A percentile compares a stretch with the other conserved stretches of the same genome.
These are phyloP conservation scores for Zaprionus africanus DNA, from an alignment of 1,140 invertebrate genomes.

Conservation along the genomic window DNA sequence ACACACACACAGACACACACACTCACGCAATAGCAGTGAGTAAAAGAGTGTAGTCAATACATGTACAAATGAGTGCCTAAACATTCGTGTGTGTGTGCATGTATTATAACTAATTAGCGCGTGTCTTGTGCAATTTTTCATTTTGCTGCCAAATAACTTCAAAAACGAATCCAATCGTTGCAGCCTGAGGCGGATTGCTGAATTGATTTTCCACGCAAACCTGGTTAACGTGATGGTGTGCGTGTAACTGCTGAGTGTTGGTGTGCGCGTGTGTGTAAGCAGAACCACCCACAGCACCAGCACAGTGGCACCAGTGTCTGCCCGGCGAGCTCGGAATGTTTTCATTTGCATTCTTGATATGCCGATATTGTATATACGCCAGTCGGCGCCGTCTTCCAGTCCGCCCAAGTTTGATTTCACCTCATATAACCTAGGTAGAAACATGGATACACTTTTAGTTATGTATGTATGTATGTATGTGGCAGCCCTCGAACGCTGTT, in stretches of 20 bases:
- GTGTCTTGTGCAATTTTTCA: constrained; percentile 46
- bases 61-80: constrained; percentile 6
- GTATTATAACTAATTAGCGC: constrained; percentile 52
- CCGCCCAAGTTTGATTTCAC: constrained; percentile 40
- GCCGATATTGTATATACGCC: constrained; percentile 10
- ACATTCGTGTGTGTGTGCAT: constrained; percentile 16
- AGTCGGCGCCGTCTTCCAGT: constrained; percentile 10
- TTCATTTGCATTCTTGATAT: constrained; percentile 47
- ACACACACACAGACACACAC: neutral
- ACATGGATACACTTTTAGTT: neutral
- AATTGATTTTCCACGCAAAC: constrained; percentile 51
- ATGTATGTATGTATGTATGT: constrained; percentile 7
- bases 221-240: constrained; percentile 9
- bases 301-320: constrained; percentile 19
- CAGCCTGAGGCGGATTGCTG: constrained; percentile 13
- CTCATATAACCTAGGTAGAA: constrained; percentile 29
- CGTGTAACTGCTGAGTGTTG: constrained; percentile 3
- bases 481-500: constrained; percentile 39
- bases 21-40: constrained; percentile 14
- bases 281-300: constrained; percentile 15
- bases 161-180: constrained; percentile 24
- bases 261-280: neutral
- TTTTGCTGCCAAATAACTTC: constrained; percentile 40
- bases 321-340: constrained; percentile 22
- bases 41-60: constrained; percentile 46